A percentile compares a stretch with the other conserved stretches of the same genome.
These are phyloP conservation scores for Malthinus seriepunctatus DNA, from an alignment of 2,888 invertebrate species.

Conservation along the genomic window DNA sequence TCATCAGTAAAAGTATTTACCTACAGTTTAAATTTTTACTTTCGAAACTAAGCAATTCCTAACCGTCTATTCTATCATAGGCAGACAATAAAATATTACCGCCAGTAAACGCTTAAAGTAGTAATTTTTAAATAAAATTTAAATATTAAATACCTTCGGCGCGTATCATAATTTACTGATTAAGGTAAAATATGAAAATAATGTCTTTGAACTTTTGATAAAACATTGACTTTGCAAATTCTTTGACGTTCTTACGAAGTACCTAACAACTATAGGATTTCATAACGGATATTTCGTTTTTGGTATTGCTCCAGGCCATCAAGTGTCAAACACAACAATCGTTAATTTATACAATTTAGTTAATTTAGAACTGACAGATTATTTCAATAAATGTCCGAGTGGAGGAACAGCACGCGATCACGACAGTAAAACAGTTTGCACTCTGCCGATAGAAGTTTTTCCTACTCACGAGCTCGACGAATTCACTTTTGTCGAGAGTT, in stretches of 20 bases:
- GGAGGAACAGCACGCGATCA: slow-evolving; percentile 4
- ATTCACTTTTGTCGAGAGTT: too few relatives aligned
- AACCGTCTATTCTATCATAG: too few relatives aligned
- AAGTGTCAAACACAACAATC: slow-evolving; percentile 11
- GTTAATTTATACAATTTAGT: slow-evolving; percentile 19
- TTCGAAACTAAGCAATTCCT: too few relatives aligned
- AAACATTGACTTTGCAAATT: slow-evolving; percentile 29
- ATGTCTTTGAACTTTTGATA: slow-evolving; percentile 27
- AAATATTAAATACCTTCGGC: too few relatives aligned
- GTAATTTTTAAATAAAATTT: too few relatives aligned
- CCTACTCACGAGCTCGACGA: too few relatives aligned
- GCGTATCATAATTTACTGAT: background rate
- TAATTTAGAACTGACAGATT: slow-evolving; percentile 16
- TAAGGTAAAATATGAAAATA: slow-evolving; percentile 9
- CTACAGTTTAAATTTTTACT: too few relatives aligned
- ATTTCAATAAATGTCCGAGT: slow-evolving; percentile 7
- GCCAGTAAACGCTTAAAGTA: too few relatives aligned
- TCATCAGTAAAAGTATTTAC: too few relatives aligned
- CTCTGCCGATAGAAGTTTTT: too few relatives aligned
- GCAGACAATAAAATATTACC: too few relatives aligned
- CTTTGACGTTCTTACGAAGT: slow-evolving; percentile 6
- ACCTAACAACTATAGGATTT: slow-evolving; percentile 10
- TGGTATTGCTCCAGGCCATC: slow-evolving; percentile 17
- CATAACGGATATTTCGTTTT: slow-evolving; percentile 21
- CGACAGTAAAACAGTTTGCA: slow-evolving; percentile 2